Evolutionary conservation across 2,113 vertebrate species (phyloP).

Genomic region (Harpagus bidentatus): DNA sequence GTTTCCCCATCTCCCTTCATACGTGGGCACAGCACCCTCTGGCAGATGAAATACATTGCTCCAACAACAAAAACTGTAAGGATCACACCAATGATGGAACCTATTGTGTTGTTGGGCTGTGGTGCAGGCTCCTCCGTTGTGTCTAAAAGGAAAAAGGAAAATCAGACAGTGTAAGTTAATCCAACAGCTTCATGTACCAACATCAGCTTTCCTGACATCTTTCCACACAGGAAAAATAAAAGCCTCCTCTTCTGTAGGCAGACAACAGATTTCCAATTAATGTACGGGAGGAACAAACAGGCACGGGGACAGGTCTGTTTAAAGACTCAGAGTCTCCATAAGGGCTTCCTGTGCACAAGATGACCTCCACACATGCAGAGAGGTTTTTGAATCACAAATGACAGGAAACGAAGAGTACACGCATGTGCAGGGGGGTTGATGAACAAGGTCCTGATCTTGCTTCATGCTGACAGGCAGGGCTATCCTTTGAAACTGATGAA

Average conservation of each 20-base stretch:
- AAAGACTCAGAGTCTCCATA: not conserved
- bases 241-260: not conserved
- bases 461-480: not conserved
- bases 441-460: not conserved
- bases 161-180: not conserved
- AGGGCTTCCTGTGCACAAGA: not conserved
- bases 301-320: not conserved
- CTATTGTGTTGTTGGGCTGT: conserved; percentile 88
- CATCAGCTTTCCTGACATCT: not conserved
- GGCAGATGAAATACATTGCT: conserved; percentile 93
- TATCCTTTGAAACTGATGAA: not conserved
- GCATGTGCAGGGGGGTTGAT: not conserved
- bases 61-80: conserved; percentile 92
- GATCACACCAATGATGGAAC: conserved; percentile 92
- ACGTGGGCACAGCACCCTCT: conserved; percentile 92
- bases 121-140: conserved; percentile 90
- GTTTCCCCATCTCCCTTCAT: conserved; percentile 96
- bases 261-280: not conserved
- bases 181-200: not conserved
- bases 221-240: not conserved
- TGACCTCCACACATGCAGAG: not conserved
- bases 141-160: conserved; percentile 70
- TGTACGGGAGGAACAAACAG: not conserved
- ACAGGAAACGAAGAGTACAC: not conserved
- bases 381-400: not conserved